Conservation (phyloP, 2,113 vertebrate species). For the Silurus glanis region DNA sequence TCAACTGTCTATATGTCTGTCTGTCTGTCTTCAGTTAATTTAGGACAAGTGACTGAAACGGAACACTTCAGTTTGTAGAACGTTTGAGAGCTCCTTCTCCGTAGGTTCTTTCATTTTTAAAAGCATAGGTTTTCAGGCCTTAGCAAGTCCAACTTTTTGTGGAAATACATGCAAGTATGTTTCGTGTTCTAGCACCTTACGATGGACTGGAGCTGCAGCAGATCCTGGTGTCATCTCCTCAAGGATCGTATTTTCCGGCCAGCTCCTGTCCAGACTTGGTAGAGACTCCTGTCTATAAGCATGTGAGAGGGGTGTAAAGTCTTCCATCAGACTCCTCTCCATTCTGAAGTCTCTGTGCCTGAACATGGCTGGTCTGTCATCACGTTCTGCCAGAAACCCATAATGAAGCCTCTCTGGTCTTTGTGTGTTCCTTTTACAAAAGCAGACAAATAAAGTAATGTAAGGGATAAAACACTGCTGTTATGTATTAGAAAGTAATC, state of each 20-base stretch:
- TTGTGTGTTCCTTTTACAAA: conserved; percentile 14
- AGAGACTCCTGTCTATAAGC: conserved; percentile 7
- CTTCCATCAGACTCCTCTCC: conserved; percentile 19
- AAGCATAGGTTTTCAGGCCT: background rate
- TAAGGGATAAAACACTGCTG: background rate
- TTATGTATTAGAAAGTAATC: background rate
- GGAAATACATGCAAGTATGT: background rate
- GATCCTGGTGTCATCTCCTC: background rate
- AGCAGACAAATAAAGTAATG: background rate
- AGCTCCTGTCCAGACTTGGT: conserved; percentile 23
- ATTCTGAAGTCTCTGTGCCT: conserved; percentile 25
- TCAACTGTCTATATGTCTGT: too few species aligned
- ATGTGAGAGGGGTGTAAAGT: background rate
- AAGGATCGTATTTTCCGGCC: conserved; percentile 16
- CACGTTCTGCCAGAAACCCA: conserved; percentile 38
- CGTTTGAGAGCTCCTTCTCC: background rate
- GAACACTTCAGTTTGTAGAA: background rate
- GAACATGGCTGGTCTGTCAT: conserved; percentile 22
- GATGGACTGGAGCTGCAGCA: background rate
- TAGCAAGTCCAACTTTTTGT: background rate
- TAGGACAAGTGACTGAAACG: background rate
- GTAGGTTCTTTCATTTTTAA: background rate
- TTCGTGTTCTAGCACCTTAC: conserved; percentile 22
- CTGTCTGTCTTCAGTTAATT: background rate
- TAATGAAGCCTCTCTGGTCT: conserved; percentile 3